Base-by-base conservation (phyloP, 2,797 vertebrate species). In the Ctenopoma kingsleyae region DNA sequence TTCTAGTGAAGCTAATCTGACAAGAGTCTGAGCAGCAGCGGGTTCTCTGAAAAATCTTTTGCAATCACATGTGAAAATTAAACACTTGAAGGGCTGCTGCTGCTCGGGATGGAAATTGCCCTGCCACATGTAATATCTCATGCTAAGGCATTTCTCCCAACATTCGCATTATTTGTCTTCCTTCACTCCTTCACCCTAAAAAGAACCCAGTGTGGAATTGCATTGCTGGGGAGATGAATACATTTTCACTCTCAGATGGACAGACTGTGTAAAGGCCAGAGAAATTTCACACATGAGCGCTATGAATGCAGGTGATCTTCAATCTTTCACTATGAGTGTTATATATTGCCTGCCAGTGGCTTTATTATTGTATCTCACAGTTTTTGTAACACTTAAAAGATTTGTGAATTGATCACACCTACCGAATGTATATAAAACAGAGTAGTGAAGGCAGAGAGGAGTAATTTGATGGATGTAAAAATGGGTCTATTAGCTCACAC, bases 91-190 rank as follows among this genome's bases (percentile, higher is more conserved):
- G 61, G 58, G 67, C 55, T 48, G 74, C 82, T 71, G 32, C 81
- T 74, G 78, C 81, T 84, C 16, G 8, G 57, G 70, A 83, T 88
- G 83, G 87, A 91, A 90, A 93, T 90, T 92, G 85, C 71, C 71
- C 85, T 90, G 90, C 80, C 91, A 90, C 82, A 82, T 88, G 78
- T 83, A 83, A 91, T 91, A 91, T 81, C 77, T 91, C 88, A 83
- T 71, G 60, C 56, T 20, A 78, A 81, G 60, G 59, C 62, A 64
- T 51, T 22, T 48, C 79, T 81, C 74, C 74, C 74, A 69, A 73
- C 74, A 82, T 71, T 78, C 75, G 81, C 67, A 68, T 74, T 11
- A 69, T 79, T 87, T 79, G 60, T 80, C 54, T 81, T 13, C 46
- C 58, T 83, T 78, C 49, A 20, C 64, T 77, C 30, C 30, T 2